phyloP scores from a whole-genome alignment of 2,888 invertebrate species.

The Auanema sp. region DNA sequence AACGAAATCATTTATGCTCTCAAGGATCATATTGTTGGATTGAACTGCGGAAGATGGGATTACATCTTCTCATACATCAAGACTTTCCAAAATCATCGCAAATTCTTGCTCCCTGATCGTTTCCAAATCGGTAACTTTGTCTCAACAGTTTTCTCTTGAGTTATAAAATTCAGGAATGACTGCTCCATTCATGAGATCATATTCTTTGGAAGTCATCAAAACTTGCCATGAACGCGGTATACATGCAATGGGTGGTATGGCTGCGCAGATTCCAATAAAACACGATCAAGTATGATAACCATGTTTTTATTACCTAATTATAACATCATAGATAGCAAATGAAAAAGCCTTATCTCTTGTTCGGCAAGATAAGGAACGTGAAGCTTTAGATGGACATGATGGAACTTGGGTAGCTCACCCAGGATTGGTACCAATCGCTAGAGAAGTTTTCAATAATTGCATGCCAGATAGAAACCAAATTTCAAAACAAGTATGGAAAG shows the following conservation, averaged over 20 bases:
- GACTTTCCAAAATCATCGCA: conserved; percentile 68
- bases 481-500: conserved; percentile 27
- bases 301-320: background rate
- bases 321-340: conserved; percentile 26
- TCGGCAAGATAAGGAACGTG: conserved; percentile 64
- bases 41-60: conserved; percentile 79
- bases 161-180: conserved; percentile 68
- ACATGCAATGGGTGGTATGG: conserved; percentile 67
- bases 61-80: conserved; percentile 65
- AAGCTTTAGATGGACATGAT: conserved; percentile 70
- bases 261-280: conserved; percentile 71
- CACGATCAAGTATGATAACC: conserved; percentile 43
- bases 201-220: conserved; percentile 69
- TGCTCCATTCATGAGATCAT: conserved; percentile 72
- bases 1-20: conserved; percentile 75
- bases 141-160: background rate
- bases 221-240: conserved; percentile 67
- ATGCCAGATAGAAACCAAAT: conserved; percentile 57
- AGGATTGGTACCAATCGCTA: conserved; percentile 69
- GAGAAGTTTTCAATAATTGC: conserved; percentile 48
- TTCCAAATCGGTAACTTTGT: conserved; percentile 66
- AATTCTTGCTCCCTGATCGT: conserved; percentile 74
- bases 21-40: conserved; percentile 73
- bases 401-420: conserved; percentile 77
- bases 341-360: conserved; percentile 58